Evolutionary conservation across 2,888 invertebrate genomes (phyloP).

Genomic region (Fragum whitleyi): DNA sequence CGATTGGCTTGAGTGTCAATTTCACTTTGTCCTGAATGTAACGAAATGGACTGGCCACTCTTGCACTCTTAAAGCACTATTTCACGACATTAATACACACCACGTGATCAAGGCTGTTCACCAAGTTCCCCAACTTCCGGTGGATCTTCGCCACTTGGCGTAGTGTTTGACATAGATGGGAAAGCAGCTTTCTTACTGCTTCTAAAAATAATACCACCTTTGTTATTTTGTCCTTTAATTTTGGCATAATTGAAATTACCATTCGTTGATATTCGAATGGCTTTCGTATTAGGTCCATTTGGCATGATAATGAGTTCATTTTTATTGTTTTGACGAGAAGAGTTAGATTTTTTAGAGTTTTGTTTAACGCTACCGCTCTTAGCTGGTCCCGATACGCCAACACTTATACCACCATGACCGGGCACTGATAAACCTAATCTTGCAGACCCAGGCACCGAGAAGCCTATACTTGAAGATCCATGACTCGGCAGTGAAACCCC

Average conservation of each 20-base stretch:
- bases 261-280: slow-evolving; percentile 17
- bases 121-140: slow-evolving; percentile 3
- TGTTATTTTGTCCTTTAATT: neutral
- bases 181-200: neutral
- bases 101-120: neutral
- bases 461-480: neutral
- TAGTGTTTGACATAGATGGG: neutral
- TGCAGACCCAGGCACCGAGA: neutral
- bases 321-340: neutral
- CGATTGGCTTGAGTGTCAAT: too few species aligned
- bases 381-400: neutral
- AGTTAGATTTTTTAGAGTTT: neutral
- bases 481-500: neutral
- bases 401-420: neutral
- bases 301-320: slow-evolving; percentile 12
- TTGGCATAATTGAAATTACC: neutral
- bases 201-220: neutral
- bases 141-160: slow-evolving; percentile 12
- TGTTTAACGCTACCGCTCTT: neutral
- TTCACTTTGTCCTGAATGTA: too few species aligned
- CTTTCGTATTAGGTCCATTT: slow-evolving; percentile 14
- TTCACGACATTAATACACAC: too few species aligned
- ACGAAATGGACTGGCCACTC: too few species aligned
- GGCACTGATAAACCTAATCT: neutral
- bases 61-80: too few species aligned